Conservation (phyloP, 2,797 vertebrate genomes). For the Tympanoctomys barrerae region DNA sequence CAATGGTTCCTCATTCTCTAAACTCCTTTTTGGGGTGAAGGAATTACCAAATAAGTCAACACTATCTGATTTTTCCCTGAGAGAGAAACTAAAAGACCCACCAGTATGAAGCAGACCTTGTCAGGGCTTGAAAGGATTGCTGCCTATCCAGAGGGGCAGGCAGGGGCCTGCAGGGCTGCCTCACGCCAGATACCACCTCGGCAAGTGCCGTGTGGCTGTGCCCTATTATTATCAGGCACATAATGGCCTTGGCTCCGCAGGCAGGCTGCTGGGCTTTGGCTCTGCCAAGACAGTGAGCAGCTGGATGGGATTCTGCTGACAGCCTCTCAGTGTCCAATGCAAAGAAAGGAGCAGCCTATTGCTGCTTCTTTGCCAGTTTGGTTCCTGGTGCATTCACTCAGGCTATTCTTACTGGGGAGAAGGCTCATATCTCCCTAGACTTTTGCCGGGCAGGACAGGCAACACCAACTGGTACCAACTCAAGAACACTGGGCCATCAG, state of each 20-base stretch:
- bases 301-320: background rate
- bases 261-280: background rate
- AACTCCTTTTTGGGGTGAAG: background rate
- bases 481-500: background rate
- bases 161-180: constrained; percentile 60
- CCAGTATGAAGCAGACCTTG: constrained; percentile 52
- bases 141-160: constrained; percentile 48
- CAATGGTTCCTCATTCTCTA: background rate
- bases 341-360: background rate
- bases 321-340: background rate
- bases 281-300: background rate
- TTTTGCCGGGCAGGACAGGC: background rate
- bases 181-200: background rate
- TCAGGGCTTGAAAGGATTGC: constrained; percentile 64
- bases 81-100: background rate
- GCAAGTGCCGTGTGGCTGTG: background rate
- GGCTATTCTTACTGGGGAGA: background rate
- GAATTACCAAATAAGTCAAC: constrained; percentile 15
- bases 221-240: constrained; percentile 47
- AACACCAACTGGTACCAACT: background rate
- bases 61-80: background rate
- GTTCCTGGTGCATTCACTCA: background rate
- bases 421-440: background rate
- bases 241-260: background rate
- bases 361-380: background rate